These are phyloP conservation scores for Caradrina kadenii DNA, from an alignment of 2,888 invertebrate species.

Conservation along the genomic window DNA sequence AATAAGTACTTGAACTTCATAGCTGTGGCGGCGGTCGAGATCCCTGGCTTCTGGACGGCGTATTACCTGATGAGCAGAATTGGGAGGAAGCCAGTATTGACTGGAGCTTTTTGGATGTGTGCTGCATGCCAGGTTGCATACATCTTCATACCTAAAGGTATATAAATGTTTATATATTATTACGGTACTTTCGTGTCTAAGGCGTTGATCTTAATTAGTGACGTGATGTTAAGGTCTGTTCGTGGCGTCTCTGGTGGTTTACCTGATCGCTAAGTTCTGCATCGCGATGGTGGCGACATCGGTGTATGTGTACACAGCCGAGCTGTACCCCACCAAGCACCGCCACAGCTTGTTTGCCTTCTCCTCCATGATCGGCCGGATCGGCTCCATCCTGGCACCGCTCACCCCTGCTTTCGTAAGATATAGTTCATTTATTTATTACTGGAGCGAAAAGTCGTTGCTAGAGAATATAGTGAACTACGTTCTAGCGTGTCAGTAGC, in stretches of 20 bases:
- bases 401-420: constrained; percentile 91
- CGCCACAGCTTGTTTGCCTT: constrained; percentile 91
- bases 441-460: neutral
- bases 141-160: constrained; percentile 88
- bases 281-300: constrained; percentile 90
- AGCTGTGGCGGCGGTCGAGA: constrained; percentile 91
- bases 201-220: neutral
- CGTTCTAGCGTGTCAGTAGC: too few species aligned
- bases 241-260: constrained; percentile 82
- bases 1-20: constrained; percentile 92
- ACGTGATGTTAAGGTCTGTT: constrained; percentile 52
- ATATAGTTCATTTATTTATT: too few species aligned
- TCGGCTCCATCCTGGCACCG: constrained; percentile 91
- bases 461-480: neutral
- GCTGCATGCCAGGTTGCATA: constrained; percentile 90
- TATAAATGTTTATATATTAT: constrained; percentile 36
- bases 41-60: constrained; percentile 92
- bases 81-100: constrained; percentile 91
- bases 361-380: constrained; percentile 91
- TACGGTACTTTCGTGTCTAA: neutral
- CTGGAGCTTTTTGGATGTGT: constrained; percentile 90
- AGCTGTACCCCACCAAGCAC: constrained; percentile 91
- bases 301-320: constrained; percentile 91
- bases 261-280: constrained; percentile 90
- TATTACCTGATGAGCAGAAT: constrained; percentile 90